Base-by-base conservation (phyloP, 2,797 vertebrate species). In the Silurus lanzhouensis region DNA sequence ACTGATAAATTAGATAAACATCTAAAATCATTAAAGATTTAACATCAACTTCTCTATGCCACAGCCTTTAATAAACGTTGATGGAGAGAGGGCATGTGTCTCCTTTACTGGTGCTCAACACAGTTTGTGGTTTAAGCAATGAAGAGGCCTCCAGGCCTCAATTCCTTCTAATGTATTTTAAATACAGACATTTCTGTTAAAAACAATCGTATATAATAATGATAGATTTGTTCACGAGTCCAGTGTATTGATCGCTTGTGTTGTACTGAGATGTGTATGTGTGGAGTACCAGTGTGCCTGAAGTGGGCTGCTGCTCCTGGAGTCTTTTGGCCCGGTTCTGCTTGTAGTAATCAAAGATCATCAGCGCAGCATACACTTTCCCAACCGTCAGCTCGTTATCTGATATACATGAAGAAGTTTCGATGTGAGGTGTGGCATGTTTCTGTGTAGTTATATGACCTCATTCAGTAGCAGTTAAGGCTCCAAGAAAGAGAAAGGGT, bases 271-370 rank as follows among this genome's bases (percentile, higher is more conserved):
- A 5, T 60, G 38, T 14, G 1, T 22, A 15, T 52, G 10, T 52
- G 57, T 76, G 38, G 19, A 67, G 14, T 91, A 96, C 95, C 94
- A 93, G 93, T 80, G 90, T 82, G 19, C 88, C 93, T 12, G 89
- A 92, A 63, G 93, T 61, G 0, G 94, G 90, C 81, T 96, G 94
- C 87, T 97, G 97, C 86, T 93, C 94, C 90, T 98, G 97, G 10
- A 98, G 96, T 68, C 95, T 95, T 91, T 96, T 98, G 91, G 95
- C 97, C 80, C 97, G 96, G 80, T 97, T 99, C 93, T 98, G 97
- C 89, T 99, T 99, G 92, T 99, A 99, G 94, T 97, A 98, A 93
- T 99, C 98, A 3, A 97, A 99, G 91, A 99, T 99, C 98, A 99
- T 99, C 44, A 97, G 94, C 0, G 98, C 98, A 0, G 98, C 98